These are phyloP conservation scores for Alviniconcha strummeri DNA, from an alignment of 2,888 invertebrate genomes.

Conservation along the genomic window DNA sequence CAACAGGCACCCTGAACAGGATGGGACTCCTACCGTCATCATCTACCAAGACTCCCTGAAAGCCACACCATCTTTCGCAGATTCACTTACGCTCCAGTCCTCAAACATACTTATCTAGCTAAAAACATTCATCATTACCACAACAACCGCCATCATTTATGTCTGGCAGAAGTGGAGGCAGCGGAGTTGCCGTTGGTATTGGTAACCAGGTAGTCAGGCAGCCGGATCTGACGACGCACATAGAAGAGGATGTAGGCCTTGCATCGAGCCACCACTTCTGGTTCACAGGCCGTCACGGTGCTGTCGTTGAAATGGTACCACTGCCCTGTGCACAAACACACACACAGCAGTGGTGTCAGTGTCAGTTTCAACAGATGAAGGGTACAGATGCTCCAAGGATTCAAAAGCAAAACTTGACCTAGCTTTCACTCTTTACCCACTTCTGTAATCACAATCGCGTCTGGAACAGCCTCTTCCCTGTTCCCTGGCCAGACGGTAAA, in stretches of 20 bases:
- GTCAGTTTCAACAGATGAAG: background rate
- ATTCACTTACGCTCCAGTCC: background rate
- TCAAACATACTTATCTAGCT: background rate
- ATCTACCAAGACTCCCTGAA: no score
- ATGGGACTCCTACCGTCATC: no score
- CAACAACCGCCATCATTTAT: slow-evolving; percentile 17
- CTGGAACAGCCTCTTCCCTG: no score
- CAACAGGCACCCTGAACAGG: no score
- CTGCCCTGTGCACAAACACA: slow-evolving; percentile 73
- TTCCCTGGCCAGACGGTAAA: no score
- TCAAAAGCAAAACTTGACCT: no score
- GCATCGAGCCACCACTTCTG: slow-evolving; percentile 82
- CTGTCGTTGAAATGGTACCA: slow-evolving; percentile 93
- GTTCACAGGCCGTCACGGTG: slow-evolving; percentile 83
- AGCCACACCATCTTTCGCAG: no score
- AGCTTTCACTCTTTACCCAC: no score
- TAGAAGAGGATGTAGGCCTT: slow-evolving; percentile 92
- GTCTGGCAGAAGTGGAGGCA: slow-evolving; percentile 8
- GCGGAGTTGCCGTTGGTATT: slow-evolving; percentile 7
- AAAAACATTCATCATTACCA: background rate
- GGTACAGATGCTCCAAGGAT: no score
- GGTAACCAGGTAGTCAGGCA: slow-evolving; percentile 56
- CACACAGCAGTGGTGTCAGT: background rate
- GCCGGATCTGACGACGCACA: slow-evolving; percentile 80
- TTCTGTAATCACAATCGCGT: no score